These are phyloP conservation scores for Anoura caudifer DNA, from an alignment of 2,113 vertebrate genomes.

Conservation along the genomic window DNA sequence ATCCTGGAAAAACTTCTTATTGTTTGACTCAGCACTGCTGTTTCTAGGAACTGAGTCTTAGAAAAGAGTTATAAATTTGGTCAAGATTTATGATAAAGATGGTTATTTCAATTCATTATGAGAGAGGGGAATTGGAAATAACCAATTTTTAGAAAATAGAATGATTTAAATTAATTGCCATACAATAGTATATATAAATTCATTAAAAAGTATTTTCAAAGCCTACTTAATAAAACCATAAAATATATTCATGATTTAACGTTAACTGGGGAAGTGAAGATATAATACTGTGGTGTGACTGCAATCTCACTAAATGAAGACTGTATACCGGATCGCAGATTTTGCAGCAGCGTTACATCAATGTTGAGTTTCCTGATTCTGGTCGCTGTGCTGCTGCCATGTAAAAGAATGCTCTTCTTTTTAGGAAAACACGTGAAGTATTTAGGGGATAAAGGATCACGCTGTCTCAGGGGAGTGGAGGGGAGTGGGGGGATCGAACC, in stretches of 20 bases:
- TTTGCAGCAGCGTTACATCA: not conserved
- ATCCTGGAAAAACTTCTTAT: not conserved
- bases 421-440: not conserved
- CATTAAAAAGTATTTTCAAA: not conserved
- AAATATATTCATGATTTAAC: not conserved
- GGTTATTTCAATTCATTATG: not conserved
- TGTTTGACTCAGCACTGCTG: not conserved
- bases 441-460: not conserved
- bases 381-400: not conserved
- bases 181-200: not conserved
- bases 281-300: not conserved
- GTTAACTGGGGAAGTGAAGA: not conserved
- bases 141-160: not conserved
- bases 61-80: not conserved
- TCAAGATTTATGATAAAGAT: not conserved
- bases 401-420: not conserved
- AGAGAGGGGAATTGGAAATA: not conserved
- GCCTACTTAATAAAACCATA: not conserved
- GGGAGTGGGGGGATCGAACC: too few species aligned
- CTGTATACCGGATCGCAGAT: not conserved
- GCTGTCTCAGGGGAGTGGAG: not conserved
- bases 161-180: not conserved
- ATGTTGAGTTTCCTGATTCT: not conserved
- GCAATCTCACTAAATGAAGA: not conserved
- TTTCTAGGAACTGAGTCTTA: conserved; percentile 14